Base-by-base conservation (phyloP, 2,797 vertebrate species). In the Leontocebus nigricollis region DNA sequence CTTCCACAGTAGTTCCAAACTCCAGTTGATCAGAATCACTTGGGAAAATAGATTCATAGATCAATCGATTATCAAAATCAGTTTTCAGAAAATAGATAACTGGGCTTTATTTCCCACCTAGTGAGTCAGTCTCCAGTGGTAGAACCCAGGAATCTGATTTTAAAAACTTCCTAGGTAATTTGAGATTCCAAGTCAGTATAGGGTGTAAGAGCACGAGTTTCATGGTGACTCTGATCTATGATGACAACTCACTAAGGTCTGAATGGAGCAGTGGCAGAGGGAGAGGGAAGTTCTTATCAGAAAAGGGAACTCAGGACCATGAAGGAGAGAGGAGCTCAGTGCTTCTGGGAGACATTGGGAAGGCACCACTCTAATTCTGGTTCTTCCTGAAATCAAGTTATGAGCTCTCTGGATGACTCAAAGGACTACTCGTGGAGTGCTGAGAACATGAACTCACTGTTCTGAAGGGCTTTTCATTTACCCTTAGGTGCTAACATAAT, bases 381-480 rank as follows among this genome's bases (percentile, higher is more conserved):
- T 22, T 94, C 27, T 59, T 52, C 9, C 50, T 76, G 57, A 93
- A 73, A n/a, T 90, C 46, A 30, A 55, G 41, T 87, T 61, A 24
- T 76, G 44, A 59, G 17, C 50, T 41, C 4, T 88, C 36, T 76
- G 80, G 39, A n/a, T 92, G 73, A 17, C 59, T 50, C 36, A 85
- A 48, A 84, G 27, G 39, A 50, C 33, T 84, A 41, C 70, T 77
- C 4, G n/a, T 73, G 20, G 36, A 59, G 10, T 86, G 36, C 44
- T 75, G 19, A 76, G 41, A 20, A 85, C 64, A 44, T 67, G 41
- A 67, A 36, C 9, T 33, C 48, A 87, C n/a, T 72, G 50, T 94
- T 92, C 57, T 94, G 20, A 82, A 93, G 30, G 48, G 24, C 27
- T 76, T 93, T 91, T 70, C 24, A 76, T 30, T 88, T 93, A 72